phyloP scores from a whole-genome alignment of 2,888 invertebrate genomes.

The Ptychoptera contaminata region DNA sequence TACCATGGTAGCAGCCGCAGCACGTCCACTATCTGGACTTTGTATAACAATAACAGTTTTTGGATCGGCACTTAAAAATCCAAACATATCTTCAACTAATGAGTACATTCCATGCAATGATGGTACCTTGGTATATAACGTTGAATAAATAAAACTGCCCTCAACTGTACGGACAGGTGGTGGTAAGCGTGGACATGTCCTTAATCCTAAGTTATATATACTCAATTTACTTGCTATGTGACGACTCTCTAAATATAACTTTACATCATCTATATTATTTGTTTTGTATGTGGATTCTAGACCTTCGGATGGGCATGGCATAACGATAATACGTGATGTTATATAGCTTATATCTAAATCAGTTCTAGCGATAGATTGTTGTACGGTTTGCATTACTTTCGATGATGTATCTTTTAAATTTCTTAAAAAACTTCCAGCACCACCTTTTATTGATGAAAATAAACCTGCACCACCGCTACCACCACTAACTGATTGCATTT shows the following conservation, averaged over 20 bases:
- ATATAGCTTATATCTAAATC: conserved; percentile 88
- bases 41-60: conserved; percentile 64
- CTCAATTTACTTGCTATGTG: conserved; percentile 59
- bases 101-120: conserved; percentile 66
- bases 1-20: conserved; percentile 27
- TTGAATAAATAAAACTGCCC: conserved; percentile 49
- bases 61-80: conserved; percentile 67
- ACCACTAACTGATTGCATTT: conserved; percentile 4
- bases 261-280: conserved; percentile 85
- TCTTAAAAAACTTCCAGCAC: conserved; percentile 83
- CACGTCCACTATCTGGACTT: conserved; percentile 23
- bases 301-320: conserved; percentile 92
- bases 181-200: conserved; percentile 28
- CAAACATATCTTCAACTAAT: conserved; percentile 75
- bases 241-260: conserved; percentile 59
- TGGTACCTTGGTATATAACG: conserved; percentile 54
- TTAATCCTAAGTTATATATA: conserved; percentile 62
- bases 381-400: conserved; percentile 93
- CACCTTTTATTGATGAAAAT: conserved; percentile 77
- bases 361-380: conserved; percentile 73
- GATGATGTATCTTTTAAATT: conserved; percentile 91
- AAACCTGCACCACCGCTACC: conserved; percentile 37
- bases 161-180: conserved; percentile 44
- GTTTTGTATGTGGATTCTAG: conserved; percentile 84
- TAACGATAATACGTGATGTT: conserved; percentile 78